Conservation (phyloP, 2,113 vertebrate species). For the Delphinapterus leucas region DNA sequence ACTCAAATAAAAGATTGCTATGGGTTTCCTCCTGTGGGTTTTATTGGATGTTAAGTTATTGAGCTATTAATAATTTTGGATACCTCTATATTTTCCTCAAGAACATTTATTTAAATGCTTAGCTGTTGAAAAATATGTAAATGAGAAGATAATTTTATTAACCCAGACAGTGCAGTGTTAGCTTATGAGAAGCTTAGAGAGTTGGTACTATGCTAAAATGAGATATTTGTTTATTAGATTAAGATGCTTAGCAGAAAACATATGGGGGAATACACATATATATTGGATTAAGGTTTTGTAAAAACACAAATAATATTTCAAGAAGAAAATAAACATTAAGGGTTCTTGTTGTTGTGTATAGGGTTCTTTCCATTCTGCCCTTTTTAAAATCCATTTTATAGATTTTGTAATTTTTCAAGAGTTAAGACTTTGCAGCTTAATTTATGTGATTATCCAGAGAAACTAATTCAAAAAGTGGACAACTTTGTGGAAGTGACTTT, state of each 20-base stretch:
- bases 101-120: slow-evolving; percentile 39
- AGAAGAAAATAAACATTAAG: not conserved
- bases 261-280: not conserved
- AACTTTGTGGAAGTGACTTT: not conserved
- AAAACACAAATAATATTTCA: not conserved
- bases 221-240: slow-evolving; percentile 20
- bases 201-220: not conserved
- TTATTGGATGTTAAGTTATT: slow-evolving; percentile 21
- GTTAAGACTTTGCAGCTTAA: not conserved
- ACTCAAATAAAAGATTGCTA: not conserved
- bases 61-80: slow-evolving; percentile 25
- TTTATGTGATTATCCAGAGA: not conserved
- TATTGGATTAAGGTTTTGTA: not conserved
- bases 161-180: not conserved
- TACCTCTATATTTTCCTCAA: not conserved
- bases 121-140: not conserved
- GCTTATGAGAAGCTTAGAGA: not conserved
- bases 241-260: not conserved
- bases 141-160: slow-evolving; percentile 41
- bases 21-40: not conserved
- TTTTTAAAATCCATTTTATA: not conserved
- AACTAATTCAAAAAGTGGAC: not conserved
- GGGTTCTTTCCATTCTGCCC: not conserved
- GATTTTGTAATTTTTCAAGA: slow-evolving; percentile 1
- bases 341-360: not conserved